phyloP scores from a whole-genome alignment of 2,888 invertebrate genomes.

The Leptinotarsa juncta region DNA sequence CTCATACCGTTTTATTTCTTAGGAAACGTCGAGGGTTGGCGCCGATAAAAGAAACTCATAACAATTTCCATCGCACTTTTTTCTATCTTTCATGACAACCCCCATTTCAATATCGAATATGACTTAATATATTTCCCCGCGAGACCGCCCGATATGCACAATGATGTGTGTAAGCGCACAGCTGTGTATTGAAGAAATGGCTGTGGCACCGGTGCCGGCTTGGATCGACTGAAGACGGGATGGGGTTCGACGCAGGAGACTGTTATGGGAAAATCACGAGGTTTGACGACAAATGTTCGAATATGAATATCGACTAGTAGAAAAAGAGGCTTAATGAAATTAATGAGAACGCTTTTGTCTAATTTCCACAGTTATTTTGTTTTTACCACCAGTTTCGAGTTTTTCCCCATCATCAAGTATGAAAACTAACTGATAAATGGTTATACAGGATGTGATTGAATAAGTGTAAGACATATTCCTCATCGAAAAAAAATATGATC shows the following conservation, averaged over 20 bases:
- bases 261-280: no score
- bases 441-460: no score
- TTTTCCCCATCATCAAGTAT: no score
- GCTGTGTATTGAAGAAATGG: conserved; percentile 30
- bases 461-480: no score
- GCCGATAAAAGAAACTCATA: conserved; percentile 33
- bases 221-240: not conserved
- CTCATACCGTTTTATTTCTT: conserved; percentile 12
- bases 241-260: not conserved
- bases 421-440: no score
- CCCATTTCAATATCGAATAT: conserved; percentile 49
- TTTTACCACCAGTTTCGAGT: no score
- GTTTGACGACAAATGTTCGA: no score
- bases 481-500: no score
- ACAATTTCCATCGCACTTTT: conserved; percentile 31
- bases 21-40: conserved; percentile 15
- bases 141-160: conserved; percentile 28
- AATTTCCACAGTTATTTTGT: no score
- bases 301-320: no score
- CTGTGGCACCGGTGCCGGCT: conserved; percentile 12
- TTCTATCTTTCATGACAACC: conserved; percentile 44
- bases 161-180: conserved; percentile 30
- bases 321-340: no score
- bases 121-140: conserved; percentile 45
- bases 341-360: no score